Percentiles rank a stretch among this genome's conserved stretches.
These are phyloP conservation scores for Acleris cristana DNA, from an alignment of 2,888 invertebrate genomes.

Conservation along the genomic window DNA sequence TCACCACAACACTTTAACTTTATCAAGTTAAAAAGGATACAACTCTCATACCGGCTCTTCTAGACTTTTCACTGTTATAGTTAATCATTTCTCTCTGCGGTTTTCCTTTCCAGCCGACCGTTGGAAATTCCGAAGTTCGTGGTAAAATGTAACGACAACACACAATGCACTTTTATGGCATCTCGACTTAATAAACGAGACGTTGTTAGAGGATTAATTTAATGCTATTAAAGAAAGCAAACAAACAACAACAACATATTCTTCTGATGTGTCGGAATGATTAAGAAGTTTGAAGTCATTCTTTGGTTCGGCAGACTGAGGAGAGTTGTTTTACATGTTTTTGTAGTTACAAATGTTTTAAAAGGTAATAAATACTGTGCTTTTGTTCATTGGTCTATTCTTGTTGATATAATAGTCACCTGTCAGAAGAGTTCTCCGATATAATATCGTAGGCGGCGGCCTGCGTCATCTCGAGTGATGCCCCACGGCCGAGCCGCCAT, in stretches of 20 bases:
- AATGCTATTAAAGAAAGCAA: neutral
- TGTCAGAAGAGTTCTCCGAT: conserved; percentile 4
- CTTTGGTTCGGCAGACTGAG: too few species aligned
- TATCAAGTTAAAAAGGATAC: too few species aligned
- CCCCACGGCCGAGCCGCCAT: conserved; percentile 9
- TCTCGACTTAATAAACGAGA: neutral
- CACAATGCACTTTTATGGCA: neutral
- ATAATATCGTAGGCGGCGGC: conserved; percentile 14
- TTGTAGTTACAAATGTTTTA: neutral
- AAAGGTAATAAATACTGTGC: neutral
- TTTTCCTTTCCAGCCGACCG: conserved; percentile 5
- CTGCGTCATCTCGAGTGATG: conserved; percentile 7
- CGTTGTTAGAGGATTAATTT: conserved; percentile 1
- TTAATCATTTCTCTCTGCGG: conserved; percentile 11
- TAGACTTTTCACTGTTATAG: too few species aligned
- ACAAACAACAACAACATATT: neutral
- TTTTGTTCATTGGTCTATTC: neutral
- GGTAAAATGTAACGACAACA: neutral
- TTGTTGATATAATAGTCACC: neutral
- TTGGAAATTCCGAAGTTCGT: conserved; percentile 7
- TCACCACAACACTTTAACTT: neutral
- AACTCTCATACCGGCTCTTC: too few species aligned
- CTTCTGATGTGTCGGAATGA: too few species aligned
- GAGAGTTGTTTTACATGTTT: neutral
- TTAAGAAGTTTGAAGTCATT: too few species aligned